phyloP scores from a whole-genome alignment of 2,797 vertebrate species.

The Pseudomugil gertrudae region DNA sequence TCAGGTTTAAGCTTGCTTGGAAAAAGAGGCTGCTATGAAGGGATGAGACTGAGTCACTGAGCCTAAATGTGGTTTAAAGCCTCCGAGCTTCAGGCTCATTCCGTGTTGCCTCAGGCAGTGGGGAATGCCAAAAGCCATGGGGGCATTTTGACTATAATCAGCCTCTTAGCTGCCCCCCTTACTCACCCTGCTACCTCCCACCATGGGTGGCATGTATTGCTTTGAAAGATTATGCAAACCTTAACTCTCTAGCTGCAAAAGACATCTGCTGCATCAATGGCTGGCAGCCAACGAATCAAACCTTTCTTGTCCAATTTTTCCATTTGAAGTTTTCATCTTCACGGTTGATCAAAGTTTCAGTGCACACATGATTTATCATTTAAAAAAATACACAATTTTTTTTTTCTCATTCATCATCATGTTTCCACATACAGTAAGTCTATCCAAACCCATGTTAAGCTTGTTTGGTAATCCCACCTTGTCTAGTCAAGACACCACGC shows the following conservation, averaged over 20 bases:
- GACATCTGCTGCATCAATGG: too few relatives aligned
- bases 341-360: constrained; percentile 16
- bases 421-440: constrained; percentile 55
- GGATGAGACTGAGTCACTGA: constrained; percentile 48
- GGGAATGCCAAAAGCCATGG: constrained; percentile 63
- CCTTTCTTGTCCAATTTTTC: constrained; percentile 23
- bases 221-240: constrained; percentile 48
- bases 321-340: constrained; percentile 18
- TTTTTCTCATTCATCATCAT: constrained; percentile 26
- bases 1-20: constrained; percentile 47
- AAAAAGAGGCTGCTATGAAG: constrained; percentile 35
- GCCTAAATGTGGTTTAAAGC: constrained; percentile 42
- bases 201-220: constrained; percentile 28
- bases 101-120: constrained; percentile 51
- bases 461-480: constrained; percentile 41
- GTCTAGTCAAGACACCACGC: constrained; percentile 60
- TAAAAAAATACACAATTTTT: constrained; percentile 15
- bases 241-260: constrained; percentile 24
- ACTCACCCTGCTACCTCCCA: constrained; percentile 30
- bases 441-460: constrained; percentile 46
- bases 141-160: constrained; percentile 68
- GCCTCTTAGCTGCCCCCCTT: constrained; percentile 14
- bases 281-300: too few relatives aligned
- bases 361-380: constrained; percentile 9
- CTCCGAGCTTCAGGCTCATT: constrained; percentile 37